phyloP scores from a whole-genome alignment of 2,797 vertebrate species.

The Anableps anableps region DNA sequence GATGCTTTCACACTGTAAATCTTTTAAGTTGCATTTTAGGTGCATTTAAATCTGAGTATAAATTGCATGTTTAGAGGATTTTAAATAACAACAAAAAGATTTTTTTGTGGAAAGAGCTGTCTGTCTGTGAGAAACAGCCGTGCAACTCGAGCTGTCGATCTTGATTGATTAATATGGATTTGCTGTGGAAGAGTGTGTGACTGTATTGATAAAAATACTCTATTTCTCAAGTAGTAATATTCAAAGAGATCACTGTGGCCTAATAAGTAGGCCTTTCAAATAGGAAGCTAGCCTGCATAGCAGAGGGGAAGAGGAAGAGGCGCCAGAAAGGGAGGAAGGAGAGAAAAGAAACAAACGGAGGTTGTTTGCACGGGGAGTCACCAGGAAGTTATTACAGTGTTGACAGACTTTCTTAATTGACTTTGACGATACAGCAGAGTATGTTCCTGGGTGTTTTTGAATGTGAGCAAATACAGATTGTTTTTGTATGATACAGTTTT shows the following conservation, averaged over 20 bases:
- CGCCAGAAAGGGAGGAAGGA: slow-evolving; percentile 1
- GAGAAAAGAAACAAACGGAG: slow-evolving; percentile 17
- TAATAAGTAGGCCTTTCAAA: slow-evolving; percentile 27
- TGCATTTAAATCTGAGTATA: too few species aligned
- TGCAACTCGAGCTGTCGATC: not conserved
- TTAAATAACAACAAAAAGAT: too few species aligned
- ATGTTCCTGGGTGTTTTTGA: slow-evolving; percentile 10
- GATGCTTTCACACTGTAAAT: too few species aligned
- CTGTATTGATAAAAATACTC: not conserved
- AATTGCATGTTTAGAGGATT: too few species aligned
- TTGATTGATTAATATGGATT: slow-evolving; percentile 20
- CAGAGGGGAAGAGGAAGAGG: slow-evolving; percentile 6
- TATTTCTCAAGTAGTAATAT: not conserved
- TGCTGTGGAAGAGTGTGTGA: not conserved
- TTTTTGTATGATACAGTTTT: not conserved
- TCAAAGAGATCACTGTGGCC: slow-evolving; percentile 5
- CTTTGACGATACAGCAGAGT: slow-evolving; percentile 39
- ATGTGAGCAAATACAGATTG: not conserved
- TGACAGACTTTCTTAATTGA: slow-evolving; percentile 75
- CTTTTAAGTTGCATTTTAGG: too few species aligned
- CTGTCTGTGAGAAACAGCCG: not conserved
- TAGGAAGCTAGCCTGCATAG: slow-evolving; percentile 12
- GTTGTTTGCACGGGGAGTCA: slow-evolving; percentile 69
- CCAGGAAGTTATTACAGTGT: slow-evolving; percentile 75
- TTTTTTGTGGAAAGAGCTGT: too few species aligned